Evolutionary conservation across 2,113 vertebrate genomes (phyloP), one percentile per base, ranked within the genome.

Genomic region (Silurus glanis): DNA sequence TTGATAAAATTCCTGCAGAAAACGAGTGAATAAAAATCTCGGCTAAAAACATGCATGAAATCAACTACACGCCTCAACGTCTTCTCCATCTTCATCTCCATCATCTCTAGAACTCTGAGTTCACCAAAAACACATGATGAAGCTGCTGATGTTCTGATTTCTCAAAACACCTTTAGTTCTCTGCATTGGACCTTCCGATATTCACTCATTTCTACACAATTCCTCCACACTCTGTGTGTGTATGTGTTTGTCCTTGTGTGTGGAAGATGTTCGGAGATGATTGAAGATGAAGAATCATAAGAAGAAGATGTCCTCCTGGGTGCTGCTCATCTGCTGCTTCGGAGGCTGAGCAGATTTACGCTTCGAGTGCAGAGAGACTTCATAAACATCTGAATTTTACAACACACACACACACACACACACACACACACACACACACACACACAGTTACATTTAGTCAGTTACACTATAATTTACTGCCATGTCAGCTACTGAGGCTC

Each of bases 251-350:
- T 16, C 13, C 1, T 3, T 58, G 56, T 1, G 25, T 14, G 67
- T 45, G 71, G 14, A 21, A 10, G 4, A 51, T 23, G 45, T 2
- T 58, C n/a, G 10, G n/a, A 25, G 14, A 28, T 25, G 51, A 25
- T 4, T 5, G 2, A n/a, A 0, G 1, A 49, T 53, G 49, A 53
- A 19, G 53, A 51, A 5, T 91, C 88, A 95, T 64, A 94, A 82
- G 88, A 91, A 93, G 5, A 92, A 88, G 9, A 92, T 85, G 74
- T 90, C 91, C 16, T 93, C 92, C 61, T 89, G 90, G 12, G 12
- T 76, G 0, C 13, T n/a, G 66, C 86, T 64, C 8, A 91, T 90
- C 56, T 89, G 93, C 62, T 91, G 93, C 28, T 89, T 90, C 23
- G 91, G 91, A 0, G 0, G 92, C 89, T 2, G 80, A 51, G 13